Conservation (phyloP, 2,888 invertebrate species). For the Schizotus pectinicornis region DNA sequence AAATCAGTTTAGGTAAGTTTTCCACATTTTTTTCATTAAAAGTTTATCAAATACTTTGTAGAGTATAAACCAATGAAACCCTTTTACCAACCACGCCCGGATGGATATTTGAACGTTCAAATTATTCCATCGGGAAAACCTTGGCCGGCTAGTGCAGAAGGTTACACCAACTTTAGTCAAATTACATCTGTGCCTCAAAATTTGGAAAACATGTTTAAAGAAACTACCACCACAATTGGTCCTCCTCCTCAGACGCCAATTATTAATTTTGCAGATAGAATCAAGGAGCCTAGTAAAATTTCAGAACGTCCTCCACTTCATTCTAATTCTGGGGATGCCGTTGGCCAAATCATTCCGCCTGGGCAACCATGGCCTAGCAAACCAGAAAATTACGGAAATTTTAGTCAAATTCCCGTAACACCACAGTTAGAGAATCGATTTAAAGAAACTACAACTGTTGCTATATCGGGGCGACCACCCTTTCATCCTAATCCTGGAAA, state of each 20-base stretch:
- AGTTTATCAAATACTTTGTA: background rate
- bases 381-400: slow-evolving; percentile 6
- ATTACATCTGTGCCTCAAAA: background rate
- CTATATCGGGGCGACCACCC: background rate
- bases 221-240: background rate
- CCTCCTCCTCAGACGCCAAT: too few species aligned
- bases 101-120: slow-evolving; percentile 18
- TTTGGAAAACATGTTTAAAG: slow-evolving; percentile 1
- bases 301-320: slow-evolving; percentile 5
- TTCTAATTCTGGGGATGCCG: slow-evolving; percentile 4
- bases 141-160: slow-evolving; percentile 30
- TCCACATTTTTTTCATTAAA: too few species aligned
- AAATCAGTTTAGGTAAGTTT: too few species aligned
- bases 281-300: background rate
- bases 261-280: background rate
- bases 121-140: slow-evolving; percentile 35
- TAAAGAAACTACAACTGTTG: background rate
- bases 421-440: background rate
- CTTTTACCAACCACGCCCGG: slow-evolving; percentile 2
- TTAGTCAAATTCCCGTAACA: background rate
- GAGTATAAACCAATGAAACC: slow-evolving; percentile 17
- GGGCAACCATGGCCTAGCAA: slow-evolving; percentile 20
- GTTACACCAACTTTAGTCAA: slow-evolving; percentile 12
- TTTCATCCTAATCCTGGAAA: background rate
- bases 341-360: slow-evolving; percentile 14